Percentiles rank a stretch among this genome's conserved stretches.
Evolutionary conservation across 1,140 invertebrate species (phyloP).

Genomic region (Sinonovacula constricta): DNA sequence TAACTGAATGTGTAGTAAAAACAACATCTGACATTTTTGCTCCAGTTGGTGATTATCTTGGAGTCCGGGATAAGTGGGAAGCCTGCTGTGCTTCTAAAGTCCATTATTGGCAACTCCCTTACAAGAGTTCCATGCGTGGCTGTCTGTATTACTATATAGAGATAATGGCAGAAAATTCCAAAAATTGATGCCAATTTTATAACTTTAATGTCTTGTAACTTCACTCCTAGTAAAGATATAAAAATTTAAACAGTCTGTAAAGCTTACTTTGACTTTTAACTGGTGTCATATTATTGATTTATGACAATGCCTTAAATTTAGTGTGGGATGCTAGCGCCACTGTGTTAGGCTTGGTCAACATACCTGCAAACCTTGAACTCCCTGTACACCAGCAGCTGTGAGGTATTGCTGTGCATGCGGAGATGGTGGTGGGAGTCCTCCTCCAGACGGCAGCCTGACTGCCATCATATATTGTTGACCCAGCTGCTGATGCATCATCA

Average conservation of each 20-base stretch:
- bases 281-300: no score
- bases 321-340: slow-evolving; percentile 14
- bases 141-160: slow-evolving; percentile 13
- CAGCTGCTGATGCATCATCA: slow-evolving; percentile 68
- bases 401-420: slow-evolving; percentile 31
- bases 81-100: slow-evolving; percentile 26
- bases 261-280: no score
- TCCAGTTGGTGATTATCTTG: slow-evolving; percentile 21
- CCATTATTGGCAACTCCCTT: slow-evolving; percentile 17
- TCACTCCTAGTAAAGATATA: no score
- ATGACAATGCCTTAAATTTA: neutral
- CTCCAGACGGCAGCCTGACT: slow-evolving; percentile 56
- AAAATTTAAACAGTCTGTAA: no score
- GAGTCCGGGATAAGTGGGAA: slow-evolving; percentile 19
- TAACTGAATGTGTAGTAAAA: neutral
- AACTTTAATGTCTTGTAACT: no score
- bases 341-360: slow-evolving; percentile 10
- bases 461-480: slow-evolving; percentile 71
- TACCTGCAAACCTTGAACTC: slow-evolving; percentile 39
- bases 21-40: slow-evolving; percentile 13
- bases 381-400: slow-evolving; percentile 26
- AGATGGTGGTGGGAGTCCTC: slow-evolving; percentile 45
- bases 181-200: no score
- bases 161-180: no score
- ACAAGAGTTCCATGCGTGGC: no score